Percentiles rank a stretch among this genome's conserved stretches.
Evolutionary conservation across 2,888 invertebrate genomes (phyloP).

Genomic region (Netelia fuscicornis): DNA sequence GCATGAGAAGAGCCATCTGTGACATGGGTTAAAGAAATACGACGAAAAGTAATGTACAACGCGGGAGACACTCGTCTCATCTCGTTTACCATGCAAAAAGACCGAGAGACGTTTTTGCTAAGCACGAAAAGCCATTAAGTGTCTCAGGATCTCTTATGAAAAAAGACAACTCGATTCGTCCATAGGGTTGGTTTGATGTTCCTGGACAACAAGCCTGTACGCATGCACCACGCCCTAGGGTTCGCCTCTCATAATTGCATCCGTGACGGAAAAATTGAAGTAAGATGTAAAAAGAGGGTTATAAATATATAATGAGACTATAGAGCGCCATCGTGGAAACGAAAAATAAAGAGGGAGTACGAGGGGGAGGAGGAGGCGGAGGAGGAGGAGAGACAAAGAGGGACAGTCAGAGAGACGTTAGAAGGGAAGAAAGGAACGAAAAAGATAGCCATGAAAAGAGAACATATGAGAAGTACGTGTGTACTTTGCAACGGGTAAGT

Average conservation of each 20-base stretch:
- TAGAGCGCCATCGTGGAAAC: background rate
- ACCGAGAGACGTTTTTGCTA: conserved; percentile 11
- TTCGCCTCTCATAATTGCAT: conserved; percentile 26
- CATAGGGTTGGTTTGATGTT: conserved; percentile 12
- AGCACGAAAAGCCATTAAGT: conserved; percentile 30
- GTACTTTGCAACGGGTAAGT: background rate
- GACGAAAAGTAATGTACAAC: background rate
- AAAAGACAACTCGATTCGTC: conserved; percentile 16
- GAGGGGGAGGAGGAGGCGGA: background rate
- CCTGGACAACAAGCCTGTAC: background rate
- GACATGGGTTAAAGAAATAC: background rate
- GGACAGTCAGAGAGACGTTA: background rate
- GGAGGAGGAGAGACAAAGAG: background rate
- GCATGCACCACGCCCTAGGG: background rate
- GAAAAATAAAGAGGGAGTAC: background rate
- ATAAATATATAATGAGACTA: background rate
- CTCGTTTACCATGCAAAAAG: background rate
- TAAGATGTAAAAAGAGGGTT: background rate
- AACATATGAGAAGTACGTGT: background rate
- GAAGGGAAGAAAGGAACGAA: background rate
- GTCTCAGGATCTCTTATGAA: background rate
- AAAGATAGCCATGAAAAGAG: background rate
- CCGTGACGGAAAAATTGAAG: background rate
- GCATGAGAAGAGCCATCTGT: conserved; percentile 40
- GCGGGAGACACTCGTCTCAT: background rate